Conservation (phyloP, 2,888 invertebrate species). For the Alloplasta piceator region DNA sequence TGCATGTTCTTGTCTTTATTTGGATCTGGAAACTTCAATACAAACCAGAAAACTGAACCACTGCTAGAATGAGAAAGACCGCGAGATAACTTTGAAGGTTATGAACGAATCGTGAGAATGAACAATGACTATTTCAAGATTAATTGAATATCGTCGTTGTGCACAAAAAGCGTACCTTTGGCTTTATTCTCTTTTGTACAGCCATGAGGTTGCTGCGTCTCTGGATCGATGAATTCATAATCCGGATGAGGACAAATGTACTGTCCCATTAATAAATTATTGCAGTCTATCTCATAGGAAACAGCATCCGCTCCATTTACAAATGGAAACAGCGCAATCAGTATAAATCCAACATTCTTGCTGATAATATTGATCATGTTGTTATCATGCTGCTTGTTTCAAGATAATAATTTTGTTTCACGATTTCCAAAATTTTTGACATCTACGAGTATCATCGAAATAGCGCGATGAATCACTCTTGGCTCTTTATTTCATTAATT, state of each 20-base stretch:
- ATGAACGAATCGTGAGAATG: too few relatives aligned
- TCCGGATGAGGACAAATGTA: slow-evolving; percentile 92
- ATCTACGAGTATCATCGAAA: too few relatives aligned
- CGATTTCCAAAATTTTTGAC: not conserved
- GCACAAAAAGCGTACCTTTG: slow-evolving; percentile 85
- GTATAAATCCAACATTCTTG: slow-evolving; percentile 64
- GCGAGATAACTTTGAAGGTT: too few relatives aligned
- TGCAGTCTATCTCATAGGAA: slow-evolving; percentile 86
- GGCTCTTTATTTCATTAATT: too few relatives aligned
- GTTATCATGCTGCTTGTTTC: slow-evolving; percentile 30
- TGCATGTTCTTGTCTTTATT: too few relatives aligned
- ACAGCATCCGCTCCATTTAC: slow-evolving; percentile 72
- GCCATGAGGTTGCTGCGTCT: slow-evolving; percentile 94
- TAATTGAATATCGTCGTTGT: too few relatives aligned
- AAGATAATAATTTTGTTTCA: not conserved
- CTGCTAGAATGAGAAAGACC: too few relatives aligned
- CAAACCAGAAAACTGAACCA: too few relatives aligned
- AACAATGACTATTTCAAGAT: too few relatives aligned
- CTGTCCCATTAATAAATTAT: slow-evolving; percentile 90
- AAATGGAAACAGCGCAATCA: slow-evolving; percentile 66
- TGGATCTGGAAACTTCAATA: too few relatives aligned
- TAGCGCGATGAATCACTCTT: too few relatives aligned
- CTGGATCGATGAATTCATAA: slow-evolving; percentile 90
- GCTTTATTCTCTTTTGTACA: slow-evolving; percentile 92
- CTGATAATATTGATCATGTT: slow-evolving; percentile 33